Conservation (phyloP, 2,797 vertebrate genomes). For the Epinephelus malabaricus region DNA sequence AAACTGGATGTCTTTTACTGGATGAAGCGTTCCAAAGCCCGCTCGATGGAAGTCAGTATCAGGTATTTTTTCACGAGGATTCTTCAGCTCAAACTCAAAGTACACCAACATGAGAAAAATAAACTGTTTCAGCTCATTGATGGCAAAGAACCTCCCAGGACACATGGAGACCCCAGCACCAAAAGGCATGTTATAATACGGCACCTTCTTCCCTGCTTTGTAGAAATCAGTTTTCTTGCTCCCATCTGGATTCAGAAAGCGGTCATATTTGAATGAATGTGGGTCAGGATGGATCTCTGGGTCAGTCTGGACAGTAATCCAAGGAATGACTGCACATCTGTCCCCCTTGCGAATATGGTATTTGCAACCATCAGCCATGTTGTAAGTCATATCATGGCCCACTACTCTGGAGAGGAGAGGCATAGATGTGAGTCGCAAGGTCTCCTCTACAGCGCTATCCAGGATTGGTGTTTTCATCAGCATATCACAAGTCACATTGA, state of each 20-base stretch:
- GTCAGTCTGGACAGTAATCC: constrained; percentile 86
- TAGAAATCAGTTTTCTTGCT: constrained; percentile 87
- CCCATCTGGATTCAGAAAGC: constrained; percentile 86
- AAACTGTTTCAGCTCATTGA: constrained; percentile 89
- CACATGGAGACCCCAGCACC: constrained; percentile 89
- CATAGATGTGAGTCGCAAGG: constrained; percentile 80
- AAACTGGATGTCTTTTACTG: constrained; percentile 82
- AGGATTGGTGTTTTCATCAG: constrained; percentile 85
- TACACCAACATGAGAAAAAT: constrained; percentile 87
- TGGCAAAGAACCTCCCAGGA: constrained; percentile 88
- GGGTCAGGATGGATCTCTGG: constrained; percentile 89
- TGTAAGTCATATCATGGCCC: constrained; percentile 78
- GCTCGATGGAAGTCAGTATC: constrained; percentile 81
- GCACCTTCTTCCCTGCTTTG: constrained; percentile 86
- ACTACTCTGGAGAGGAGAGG: constrained; percentile 84
- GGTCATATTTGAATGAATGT: constrained; percentile 87
- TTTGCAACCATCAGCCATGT: constrained; percentile 76
- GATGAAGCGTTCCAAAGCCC: constrained; percentile 89
- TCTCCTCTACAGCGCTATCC: constrained; percentile 90
- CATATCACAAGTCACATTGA: constrained; percentile 78
- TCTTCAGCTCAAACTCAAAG: constrained; percentile 89
- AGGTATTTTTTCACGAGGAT: constrained; percentile 80
- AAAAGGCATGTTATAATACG: constrained; percentile 90
- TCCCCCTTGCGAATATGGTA: constrained; percentile 76
- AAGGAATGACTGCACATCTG: constrained; percentile 83